Evolutionary conservation across 2,113 vertebrate species (phyloP), one percentile per base, ranked within the genome.

Genomic region (Cyprinodon variegatus): DNA sequence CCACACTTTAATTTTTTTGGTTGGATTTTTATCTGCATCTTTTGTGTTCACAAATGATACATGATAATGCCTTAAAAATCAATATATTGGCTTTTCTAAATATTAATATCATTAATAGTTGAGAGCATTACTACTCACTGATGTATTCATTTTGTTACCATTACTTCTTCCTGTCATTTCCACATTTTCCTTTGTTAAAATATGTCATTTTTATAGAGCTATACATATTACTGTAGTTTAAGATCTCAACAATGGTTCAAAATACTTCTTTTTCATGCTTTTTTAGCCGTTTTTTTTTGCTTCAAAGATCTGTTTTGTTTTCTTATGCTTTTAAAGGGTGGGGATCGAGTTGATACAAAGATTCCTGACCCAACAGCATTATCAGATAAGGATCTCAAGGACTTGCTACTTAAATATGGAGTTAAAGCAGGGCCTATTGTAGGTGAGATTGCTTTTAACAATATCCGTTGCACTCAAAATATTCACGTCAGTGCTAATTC

Each of bases 341-440:
- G 66, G 43, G 66, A 72, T 50, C 37, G 48, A 78, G 72, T 78
- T n/a, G 50, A 70, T 4, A 10, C 70, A 20, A 76, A 90, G 61
- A 77, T 87, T 63, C 82, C 89, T 70, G 91, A 95, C 11, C 83
- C 92, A 3, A 86, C 84, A 50, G 66, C 41, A 73, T 78, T 97
- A 83, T 95, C 86, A 37, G 94, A 97, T 71, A 65, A 66, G 4
- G 91, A 95, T 17, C 90, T 96, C 39, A 94, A 90, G 74, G 84
- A 85, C 0, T 74, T 89, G 9, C 92, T 97, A 20, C 76, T 90
- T 5, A 73, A 83, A 72, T 89, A 90, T 41, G 95, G 96, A 41
- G 77, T 95, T 39, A 92, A 92, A 81, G 88, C 94, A n/a, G 96
- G 96, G 41, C 95, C 96, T 2, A 94, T 96, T 78, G 87, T 96